These are phyloP conservation scores for Eulacestoma nigropectus DNA, from an alignment of 2,113 vertebrate genomes.

Conservation along the genomic window DNA sequence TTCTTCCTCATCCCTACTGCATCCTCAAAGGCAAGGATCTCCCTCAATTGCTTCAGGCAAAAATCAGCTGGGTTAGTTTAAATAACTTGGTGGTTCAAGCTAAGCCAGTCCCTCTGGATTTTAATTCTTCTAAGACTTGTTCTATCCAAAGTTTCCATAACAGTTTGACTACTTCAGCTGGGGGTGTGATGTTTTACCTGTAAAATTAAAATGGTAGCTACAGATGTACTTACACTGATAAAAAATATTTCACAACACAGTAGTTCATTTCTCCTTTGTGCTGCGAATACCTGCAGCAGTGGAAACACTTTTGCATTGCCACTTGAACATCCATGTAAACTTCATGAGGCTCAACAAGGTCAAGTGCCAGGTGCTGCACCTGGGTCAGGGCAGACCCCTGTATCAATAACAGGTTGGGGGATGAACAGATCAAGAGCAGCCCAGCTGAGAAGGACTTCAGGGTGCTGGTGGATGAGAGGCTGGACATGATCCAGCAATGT, in stretches of 20 bases:
- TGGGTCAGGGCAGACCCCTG: background rate
- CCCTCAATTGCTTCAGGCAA: background rate
- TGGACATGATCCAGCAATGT: background rate
- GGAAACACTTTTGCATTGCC: background rate
- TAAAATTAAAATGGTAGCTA: background rate
- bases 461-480: background rate
- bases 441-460: background rate
- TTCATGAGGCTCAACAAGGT: background rate
- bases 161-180: background rate
- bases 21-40: background rate
- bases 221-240: background rate
- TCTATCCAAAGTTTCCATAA: background rate
- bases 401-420: background rate
- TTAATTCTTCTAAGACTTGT: background rate
- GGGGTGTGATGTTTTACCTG: background rate
- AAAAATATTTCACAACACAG: background rate
- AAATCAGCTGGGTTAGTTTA: background rate
- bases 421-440: background rate
- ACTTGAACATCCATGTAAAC: background rate
- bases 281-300: background rate
- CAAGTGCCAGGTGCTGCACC: background rate
- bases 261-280: background rate
- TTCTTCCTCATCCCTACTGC: background rate
- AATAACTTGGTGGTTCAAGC: background rate
- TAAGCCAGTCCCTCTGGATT: conserved; percentile 3